Conservation (phyloP, 92 coral and sea anemone genomes). For the Heliopora coerulea region DNA sequence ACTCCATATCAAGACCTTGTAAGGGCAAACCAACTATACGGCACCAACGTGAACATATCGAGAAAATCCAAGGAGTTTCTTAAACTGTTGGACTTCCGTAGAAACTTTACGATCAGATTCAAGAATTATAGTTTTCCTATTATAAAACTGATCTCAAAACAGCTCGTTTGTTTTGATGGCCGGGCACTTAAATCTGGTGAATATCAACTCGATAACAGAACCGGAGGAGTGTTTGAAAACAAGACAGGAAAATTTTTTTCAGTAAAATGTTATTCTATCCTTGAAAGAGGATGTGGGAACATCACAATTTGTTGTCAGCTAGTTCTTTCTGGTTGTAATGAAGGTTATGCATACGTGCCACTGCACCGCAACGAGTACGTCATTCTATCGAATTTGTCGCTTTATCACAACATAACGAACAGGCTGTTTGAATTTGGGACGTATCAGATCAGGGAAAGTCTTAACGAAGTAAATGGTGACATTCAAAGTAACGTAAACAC, state of each 20-base stretch:
- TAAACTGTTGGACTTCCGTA: not conserved
- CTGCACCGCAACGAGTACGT: not conserved
- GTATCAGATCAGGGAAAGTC: not conserved
- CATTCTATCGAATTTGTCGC: not conserved
- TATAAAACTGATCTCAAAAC: not conserved
- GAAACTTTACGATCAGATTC: not conserved
- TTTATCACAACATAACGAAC: constrained; percentile 14
- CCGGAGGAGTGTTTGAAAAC: not conserved
- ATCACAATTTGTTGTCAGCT: constrained; percentile 19
- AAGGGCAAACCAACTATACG: not conserved
- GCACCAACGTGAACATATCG: not conserved
- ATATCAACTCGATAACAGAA: not conserved
- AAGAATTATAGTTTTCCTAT: not conserved
- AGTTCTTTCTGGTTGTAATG: constrained; percentile 7
- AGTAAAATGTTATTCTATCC: not conserved
- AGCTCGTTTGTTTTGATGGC: constrained; percentile 8
- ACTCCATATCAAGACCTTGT: constrained; percentile 11
- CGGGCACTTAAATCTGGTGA: not conserved
- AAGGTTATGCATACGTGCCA: constrained; percentile 12
- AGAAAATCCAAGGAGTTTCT: constrained; percentile 7
- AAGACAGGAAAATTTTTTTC: not conserved
- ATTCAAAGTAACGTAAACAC: not conserved
- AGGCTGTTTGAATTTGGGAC: constrained; percentile 1
- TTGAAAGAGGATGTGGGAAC: not conserved
- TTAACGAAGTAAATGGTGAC: too few relatives aligned